A percentile compares a stretch with the other conserved stretches of the same genome.
phyloP scores from a whole-genome alignment of 1,140 invertebrate genomes.

The Aphis craccivora region DNA sequence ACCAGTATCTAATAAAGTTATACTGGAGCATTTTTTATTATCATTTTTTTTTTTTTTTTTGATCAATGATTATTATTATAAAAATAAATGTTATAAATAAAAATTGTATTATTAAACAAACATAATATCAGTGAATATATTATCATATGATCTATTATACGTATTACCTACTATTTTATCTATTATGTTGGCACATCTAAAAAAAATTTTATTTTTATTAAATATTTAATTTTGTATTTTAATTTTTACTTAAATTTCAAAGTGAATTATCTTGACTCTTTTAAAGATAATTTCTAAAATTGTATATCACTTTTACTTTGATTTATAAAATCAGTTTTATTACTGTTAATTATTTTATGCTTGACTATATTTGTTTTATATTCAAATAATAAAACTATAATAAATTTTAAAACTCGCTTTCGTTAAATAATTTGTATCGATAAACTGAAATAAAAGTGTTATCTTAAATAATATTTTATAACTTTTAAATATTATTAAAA shows the following conservation, averaged over 20 bases:
- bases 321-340: background rate
- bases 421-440: background rate
- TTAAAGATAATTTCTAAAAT: background rate
- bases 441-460: background rate
- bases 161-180: background rate
- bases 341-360: background rate
- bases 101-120: background rate
- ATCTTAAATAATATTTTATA: background rate
- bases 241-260: background rate
- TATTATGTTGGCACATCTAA: background rate
- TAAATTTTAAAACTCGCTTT: background rate
- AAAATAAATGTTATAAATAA: background rate
- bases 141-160: background rate
- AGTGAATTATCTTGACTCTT: background rate
- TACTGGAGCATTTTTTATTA: background rate
- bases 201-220: background rate
- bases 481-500: no score
- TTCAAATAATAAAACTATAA: background rate
- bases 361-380: background rate
- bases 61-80: background rate
- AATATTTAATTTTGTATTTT: background rate
- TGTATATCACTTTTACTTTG: background rate
- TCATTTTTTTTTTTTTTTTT: background rate
- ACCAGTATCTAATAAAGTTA: constrained; percentile 34
- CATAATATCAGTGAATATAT: background rate